Evolutionary conservation across 2,888 invertebrate species (phyloP), one percentile per base, ranked within the genome.

Genomic region (Rhimphoctona megacephalus): DNA sequence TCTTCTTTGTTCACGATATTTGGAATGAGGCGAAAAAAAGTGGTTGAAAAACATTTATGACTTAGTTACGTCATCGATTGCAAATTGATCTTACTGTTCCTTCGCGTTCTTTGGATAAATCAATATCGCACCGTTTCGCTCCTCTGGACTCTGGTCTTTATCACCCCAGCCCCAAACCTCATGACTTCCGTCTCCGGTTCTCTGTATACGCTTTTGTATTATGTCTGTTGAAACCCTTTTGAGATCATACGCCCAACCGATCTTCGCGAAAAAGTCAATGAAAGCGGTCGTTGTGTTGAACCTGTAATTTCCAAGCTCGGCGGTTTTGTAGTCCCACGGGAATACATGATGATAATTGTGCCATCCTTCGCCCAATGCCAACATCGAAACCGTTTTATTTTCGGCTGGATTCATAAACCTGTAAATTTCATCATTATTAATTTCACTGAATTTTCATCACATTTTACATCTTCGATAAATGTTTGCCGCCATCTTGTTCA

Each of bases 341-440:
- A 98, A 98, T 0, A 97, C 97, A 94, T 98, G 98, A 93, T 98
- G 98, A 94, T 98, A 98, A 95, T 98, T 98, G 95, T 98, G 98
- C 97, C 98, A 99, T 6, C 98, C 98, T 94, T 98, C 98, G 0
- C 98, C 98, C 94, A 97, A 95, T 0, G 97, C 96, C 33, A 96
- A 91, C 0, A 97, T 91, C 0, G 98, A 96, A 0, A 98, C 98
- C 0, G 95, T 94, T 88, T 95, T 95, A 93, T 97, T 98, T 94
- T 98, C 97, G 0, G 96, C 95, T 0, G 98, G 98, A 93, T 96
- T 97, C 91, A 98, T 97, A 92, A 95, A 95, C 90, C 98, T 97
- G 94, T 70, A 54, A 91, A 92, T 85, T 70, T 61, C 81, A 78
- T 57, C 67, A 22, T 79, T 54, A 0, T 6, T 30, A 5, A 33